phyloP scores from a whole-genome alignment of 2,888 invertebrate genomes.

The Eremobia ochroleuca region DNA sequence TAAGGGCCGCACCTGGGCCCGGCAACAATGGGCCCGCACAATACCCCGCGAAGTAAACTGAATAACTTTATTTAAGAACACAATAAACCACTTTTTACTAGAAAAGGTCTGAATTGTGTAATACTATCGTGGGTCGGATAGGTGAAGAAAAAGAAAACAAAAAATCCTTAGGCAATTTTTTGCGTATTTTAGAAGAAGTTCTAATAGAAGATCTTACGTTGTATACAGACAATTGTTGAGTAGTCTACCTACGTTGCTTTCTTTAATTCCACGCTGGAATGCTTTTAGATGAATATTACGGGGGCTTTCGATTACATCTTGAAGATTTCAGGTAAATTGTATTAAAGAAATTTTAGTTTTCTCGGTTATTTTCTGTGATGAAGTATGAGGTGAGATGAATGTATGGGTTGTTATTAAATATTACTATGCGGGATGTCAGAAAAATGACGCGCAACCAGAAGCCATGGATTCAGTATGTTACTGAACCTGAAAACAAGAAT shows the following conservation, averaged over 20 bases:
- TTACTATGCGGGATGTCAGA: neutral
- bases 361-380: neutral
- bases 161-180: slow-evolving; percentile 45
- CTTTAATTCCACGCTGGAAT: slow-evolving; percentile 32
- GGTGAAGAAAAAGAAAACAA: slow-evolving; percentile 75
- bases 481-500: no score
- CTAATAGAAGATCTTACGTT: slow-evolving; percentile 20
- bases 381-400: no score
- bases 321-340: slow-evolving; percentile 10
- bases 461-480: no score
- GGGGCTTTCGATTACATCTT: slow-evolving; percentile 34
- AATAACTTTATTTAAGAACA: slow-evolving; percentile 90
- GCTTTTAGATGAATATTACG: slow-evolving; percentile 33
- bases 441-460: neutral
- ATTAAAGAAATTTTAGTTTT: slow-evolving; percentile 3
- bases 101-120: slow-evolving; percentile 83
- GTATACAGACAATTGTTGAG: slow-evolving; percentile 27
- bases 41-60: slow-evolving; percentile 85
- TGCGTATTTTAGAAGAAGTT: slow-evolving; percentile 50
- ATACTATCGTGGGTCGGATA: slow-evolving; percentile 76
- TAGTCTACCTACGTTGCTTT: slow-evolving; percentile 23
- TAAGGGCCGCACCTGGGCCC: slow-evolving; percentile 85
- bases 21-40: slow-evolving; percentile 84
- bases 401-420: neutral
- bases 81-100: slow-evolving; percentile 90